phyloP scores from a whole-genome alignment of 2,888 invertebrate genomes.

The Heliconius sara region DNA sequence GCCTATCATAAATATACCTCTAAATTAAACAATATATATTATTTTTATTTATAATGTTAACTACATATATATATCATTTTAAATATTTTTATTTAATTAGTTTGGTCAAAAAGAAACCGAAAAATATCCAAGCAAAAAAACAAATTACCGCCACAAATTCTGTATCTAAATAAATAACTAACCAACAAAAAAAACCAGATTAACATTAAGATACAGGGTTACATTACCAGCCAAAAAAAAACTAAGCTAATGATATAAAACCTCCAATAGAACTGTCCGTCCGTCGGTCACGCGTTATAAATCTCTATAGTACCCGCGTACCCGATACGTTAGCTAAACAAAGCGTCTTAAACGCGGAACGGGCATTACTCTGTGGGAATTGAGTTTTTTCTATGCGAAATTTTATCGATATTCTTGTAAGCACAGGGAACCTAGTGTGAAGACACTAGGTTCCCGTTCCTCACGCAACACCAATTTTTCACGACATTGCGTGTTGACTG shows the following conservation, averaged over 20 bases:
- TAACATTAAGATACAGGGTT: slow-evolving; percentile 2
- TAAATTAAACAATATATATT: too few relatives aligned
- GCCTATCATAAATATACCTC: too few relatives aligned
- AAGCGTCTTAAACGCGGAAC: slow-evolving; percentile 26
- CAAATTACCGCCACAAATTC: neutral
- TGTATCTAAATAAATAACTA: neutral
- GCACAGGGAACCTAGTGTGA: too few relatives aligned
- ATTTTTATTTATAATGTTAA: too few relatives aligned
- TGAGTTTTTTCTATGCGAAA: slow-evolving; percentile 11
- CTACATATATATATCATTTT: too few relatives aligned
- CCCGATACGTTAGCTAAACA: slow-evolving; percentile 37
- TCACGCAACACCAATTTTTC: neutral
- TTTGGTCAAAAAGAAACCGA: neutral
- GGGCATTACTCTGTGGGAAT: slow-evolving; percentile 22
- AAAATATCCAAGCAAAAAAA: too few relatives aligned
- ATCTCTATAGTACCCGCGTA: slow-evolving; percentile 33
- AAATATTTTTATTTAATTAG: neutral
- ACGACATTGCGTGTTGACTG: neutral
- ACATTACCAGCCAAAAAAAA: slow-evolving; percentile 20
- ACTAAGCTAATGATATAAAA: slow-evolving; percentile 1
- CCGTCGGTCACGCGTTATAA: slow-evolving; percentile 40
- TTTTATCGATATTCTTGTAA: neutral
- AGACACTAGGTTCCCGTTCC: too few relatives aligned
- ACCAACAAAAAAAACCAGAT: neutral
- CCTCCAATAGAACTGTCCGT: neutral